Percentiles rank a stretch among this genome's conserved stretches.
Evolutionary conservation across 2,888 invertebrate species (phyloP).

Genomic region (Seira musarum): DNA sequence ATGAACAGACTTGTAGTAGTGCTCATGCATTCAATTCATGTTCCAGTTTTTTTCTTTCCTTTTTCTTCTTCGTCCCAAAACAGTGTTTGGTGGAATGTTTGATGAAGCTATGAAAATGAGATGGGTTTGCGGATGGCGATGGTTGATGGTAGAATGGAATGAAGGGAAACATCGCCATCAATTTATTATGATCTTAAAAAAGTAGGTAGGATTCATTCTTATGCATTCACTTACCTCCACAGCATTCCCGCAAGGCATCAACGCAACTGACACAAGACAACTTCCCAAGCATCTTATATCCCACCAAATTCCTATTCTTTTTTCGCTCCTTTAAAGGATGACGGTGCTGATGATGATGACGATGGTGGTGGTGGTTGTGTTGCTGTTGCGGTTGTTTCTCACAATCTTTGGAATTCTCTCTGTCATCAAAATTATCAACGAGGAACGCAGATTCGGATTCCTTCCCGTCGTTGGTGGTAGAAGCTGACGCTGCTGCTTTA

Average conservation of each 20-base stretch:
- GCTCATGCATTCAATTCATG: too few relatives aligned
- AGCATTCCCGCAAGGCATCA: slow-evolving; percentile 58
- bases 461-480: neutral
- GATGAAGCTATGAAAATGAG: too few relatives aligned
- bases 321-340: slow-evolving; percentile 17
- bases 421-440: too few relatives aligned
- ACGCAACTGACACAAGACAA: slow-evolving; percentile 62
- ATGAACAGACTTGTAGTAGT: neutral
- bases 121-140: too few relatives aligned
- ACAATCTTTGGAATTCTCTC: neutral
- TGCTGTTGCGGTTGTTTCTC: neutral
- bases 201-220: neutral
- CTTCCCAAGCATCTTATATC: slow-evolving; percentile 60
- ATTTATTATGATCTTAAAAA: neutral
- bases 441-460: neutral
- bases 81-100: too few relatives aligned
- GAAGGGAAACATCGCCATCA: neutral
- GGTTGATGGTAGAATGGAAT: neutral
- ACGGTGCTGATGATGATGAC: neutral
- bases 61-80: too few relatives aligned
- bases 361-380: neutral
- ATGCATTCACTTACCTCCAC: slow-evolving; percentile 48
- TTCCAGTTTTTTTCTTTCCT: too few relatives aligned
- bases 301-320: slow-evolving; percentile 37
- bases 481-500: neutral